These are phyloP conservation scores for Gambusia holbrooki DNA, from an alignment of 2,113 vertebrate genomes.

Conservation along the genomic window DNA sequence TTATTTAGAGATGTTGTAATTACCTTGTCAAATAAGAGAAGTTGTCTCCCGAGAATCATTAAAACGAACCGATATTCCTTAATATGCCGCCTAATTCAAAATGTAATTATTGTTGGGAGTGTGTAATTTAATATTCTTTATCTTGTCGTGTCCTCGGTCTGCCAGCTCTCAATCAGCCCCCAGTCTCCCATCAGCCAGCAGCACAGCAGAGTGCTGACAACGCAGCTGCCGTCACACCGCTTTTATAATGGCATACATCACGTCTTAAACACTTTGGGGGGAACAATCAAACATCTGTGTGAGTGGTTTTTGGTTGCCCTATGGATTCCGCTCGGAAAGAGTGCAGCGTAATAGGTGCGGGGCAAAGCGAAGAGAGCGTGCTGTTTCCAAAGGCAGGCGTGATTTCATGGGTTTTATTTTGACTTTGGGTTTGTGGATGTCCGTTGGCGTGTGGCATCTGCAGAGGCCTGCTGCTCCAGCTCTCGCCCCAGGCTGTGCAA, in stretches of 20 bases:
- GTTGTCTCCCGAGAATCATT: constrained; percentile 27
- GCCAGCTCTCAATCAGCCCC: constrained; percentile 43
- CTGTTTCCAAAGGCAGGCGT: constrained; percentile 33
- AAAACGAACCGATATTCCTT: constrained; percentile 37
- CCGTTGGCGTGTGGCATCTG: constrained; percentile 47
- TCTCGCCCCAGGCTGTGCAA: constrained; percentile 53
- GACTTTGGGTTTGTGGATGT: constrained; percentile 13
- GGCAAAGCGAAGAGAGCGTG: constrained; percentile 42
- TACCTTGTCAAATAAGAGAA: constrained; percentile 26
- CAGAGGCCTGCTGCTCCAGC: constrained; percentile 43
- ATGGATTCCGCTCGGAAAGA: constrained; percentile 66
- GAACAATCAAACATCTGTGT: constrained; percentile 70
- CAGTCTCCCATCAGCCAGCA: constrained; percentile 46
- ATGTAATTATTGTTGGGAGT: constrained; percentile 58
- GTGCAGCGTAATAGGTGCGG: constrained; percentile 61
- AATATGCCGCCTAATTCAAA: constrained; percentile 51
- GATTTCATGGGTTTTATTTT: constrained; percentile 25
- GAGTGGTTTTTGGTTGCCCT: constrained; percentile 68
- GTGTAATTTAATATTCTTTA: constrained; percentile 64
- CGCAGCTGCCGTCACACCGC: constrained; percentile 64
- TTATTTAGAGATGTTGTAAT: constrained; percentile 19
- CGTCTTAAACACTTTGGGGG: constrained; percentile 72
- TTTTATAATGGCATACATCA: constrained; percentile 79
- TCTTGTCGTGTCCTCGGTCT: constrained; percentile 65
- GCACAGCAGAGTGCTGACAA: constrained; percentile 69